phyloP scores from a whole-genome alignment of 2,113 vertebrate species.

The Ceyx melanurus region DNA sequence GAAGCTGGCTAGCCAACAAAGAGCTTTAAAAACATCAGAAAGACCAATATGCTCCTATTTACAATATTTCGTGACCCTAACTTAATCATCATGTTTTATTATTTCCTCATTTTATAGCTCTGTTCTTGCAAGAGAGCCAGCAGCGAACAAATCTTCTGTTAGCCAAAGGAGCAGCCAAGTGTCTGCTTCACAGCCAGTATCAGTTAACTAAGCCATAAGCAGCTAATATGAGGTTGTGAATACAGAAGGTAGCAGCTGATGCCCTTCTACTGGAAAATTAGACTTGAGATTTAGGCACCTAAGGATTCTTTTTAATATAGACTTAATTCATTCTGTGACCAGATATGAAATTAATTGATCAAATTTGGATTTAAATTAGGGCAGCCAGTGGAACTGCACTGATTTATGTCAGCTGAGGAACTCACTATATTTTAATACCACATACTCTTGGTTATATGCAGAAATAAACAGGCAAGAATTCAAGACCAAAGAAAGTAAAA shows the following conservation, averaged over 20 bases:
- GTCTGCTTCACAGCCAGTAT: conserved; percentile 25
- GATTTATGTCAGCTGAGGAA: conserved; percentile 36
- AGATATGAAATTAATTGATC: neutral
- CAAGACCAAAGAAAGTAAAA: neutral
- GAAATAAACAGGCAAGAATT: neutral
- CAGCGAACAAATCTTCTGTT: conserved; percentile 1
- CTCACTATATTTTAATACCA: neutral
- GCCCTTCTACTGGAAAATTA: conserved; percentile 57
- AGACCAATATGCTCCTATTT: conserved; percentile 46
- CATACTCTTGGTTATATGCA: neutral
- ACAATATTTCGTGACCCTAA: conserved; percentile 55
- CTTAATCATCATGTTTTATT: conserved; percentile 44
- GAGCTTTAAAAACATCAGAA: neutral
- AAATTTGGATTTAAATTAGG: conserved; percentile 17
- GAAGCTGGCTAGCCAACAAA: neutral
- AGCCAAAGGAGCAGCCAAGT: conserved; percentile 53
- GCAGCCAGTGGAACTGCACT: neutral
- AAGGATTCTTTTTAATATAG: neutral
- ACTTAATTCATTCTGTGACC: neutral
- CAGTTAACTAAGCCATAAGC: conserved; percentile 46
- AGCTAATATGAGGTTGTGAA: neutral
- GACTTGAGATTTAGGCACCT: neutral
- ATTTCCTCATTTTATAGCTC: conserved; percentile 48
- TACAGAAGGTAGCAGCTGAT: conserved; percentile 56
- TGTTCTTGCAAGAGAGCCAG: conserved; percentile 4